Conservation (phyloP, 2,797 vertebrate genomes). For the Propithecus perrieri region DNA sequence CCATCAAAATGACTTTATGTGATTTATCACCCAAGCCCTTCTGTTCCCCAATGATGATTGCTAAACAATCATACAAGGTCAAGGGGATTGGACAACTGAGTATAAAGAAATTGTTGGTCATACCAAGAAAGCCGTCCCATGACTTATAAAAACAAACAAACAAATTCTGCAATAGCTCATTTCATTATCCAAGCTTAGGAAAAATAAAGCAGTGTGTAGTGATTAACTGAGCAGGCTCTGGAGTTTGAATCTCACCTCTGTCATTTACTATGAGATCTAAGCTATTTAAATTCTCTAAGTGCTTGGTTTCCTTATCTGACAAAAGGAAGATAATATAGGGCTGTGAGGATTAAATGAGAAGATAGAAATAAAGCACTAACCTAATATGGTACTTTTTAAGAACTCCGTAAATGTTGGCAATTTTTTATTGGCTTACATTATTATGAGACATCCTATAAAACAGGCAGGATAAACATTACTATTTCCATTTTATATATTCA, state of each 20-base stretch:
- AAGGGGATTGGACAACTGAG: not conserved
- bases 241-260: not conserved
- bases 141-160: not conserved
- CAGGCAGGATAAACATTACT: not conserved
- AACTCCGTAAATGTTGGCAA: not conserved
- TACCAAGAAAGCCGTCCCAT: not conserved
- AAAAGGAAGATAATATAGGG: not conserved
- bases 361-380: not conserved
- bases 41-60: not conserved
- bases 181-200: not conserved
- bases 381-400: not conserved
- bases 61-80: not conserved
- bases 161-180: not conserved
- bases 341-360: not conserved
- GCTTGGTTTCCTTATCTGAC: not conserved
- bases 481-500: slow-evolving; percentile 6
- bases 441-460: not conserved
- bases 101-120: not conserved
- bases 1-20: not conserved
- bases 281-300: not conserved
- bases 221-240: not conserved
- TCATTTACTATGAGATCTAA: not conserved
- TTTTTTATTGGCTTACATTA: not conserved
- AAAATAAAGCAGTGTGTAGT: not conserved
- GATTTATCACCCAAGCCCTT: not conserved